Evolutionary conservation across 2,888 invertebrate species (phyloP).

Genomic region (Latrodectus hesperus): DNA sequence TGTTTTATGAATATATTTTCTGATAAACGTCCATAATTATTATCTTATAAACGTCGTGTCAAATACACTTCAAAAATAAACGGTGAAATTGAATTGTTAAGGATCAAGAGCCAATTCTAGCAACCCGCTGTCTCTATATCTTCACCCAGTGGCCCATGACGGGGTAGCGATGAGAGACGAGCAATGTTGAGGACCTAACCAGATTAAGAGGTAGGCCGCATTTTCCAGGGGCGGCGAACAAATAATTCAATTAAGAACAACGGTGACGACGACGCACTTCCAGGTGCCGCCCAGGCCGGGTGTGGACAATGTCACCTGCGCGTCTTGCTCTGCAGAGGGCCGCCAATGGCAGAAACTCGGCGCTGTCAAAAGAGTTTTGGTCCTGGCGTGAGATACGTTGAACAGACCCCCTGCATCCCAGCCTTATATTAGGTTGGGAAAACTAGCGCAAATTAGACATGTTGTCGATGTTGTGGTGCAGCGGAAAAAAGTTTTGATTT

Average conservation of each 20-base stretch:
- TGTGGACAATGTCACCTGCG: constrained; percentile 67
- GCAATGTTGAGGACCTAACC: constrained; percentile 36
- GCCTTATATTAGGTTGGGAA: not conserved
- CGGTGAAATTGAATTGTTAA: not conserved
- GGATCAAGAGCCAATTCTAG: constrained; percentile 34
- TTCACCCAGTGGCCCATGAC: constrained; percentile 54
- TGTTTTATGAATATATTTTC: too few relatives aligned
- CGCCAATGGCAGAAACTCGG: constrained; percentile 54
- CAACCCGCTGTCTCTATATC: constrained; percentile 15
- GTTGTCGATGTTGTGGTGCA: not conserved
- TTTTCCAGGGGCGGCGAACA: constrained; percentile 41
- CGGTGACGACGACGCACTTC: constrained; percentile 38
- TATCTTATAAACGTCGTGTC: too few relatives aligned
- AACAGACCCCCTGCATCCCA: constrained; percentile 21
- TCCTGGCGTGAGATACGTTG: constrained; percentile 34
- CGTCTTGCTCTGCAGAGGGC: constrained; percentile 26
- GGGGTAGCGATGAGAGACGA: constrained; percentile 57
- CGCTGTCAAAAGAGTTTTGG: constrained; percentile 60
- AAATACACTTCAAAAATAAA: too few relatives aligned
- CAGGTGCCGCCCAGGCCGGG: constrained; percentile 36
- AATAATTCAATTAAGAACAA: constrained; percentile 60
- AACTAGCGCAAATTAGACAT: constrained; percentile 1
- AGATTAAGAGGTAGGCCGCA: constrained; percentile 57
- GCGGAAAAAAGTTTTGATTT: not conserved
- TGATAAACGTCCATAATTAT: too few relatives aligned